Evolutionary conservation across 2,797 vertebrate species (phyloP).

Genomic region (Geotrypetes seraphini): DNA sequence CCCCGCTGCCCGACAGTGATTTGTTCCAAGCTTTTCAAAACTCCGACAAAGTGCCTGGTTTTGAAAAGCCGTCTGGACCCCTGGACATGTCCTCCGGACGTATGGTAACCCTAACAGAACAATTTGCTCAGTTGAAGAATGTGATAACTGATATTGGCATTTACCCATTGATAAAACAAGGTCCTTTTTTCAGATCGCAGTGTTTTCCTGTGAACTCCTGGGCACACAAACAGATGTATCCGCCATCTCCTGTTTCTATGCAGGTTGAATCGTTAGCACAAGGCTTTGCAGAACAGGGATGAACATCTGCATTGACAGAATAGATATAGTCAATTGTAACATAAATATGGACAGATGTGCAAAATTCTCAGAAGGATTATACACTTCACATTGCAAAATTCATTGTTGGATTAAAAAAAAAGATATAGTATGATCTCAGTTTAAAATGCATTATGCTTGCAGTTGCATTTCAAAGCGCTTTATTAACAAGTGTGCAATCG

Average conservation of each 20-base stretch:
- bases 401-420: too few relatives aligned
- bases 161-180: constrained; percentile 71
- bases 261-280: constrained; percentile 81
- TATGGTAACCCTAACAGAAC: too few relatives aligned
- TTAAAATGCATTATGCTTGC: too few relatives aligned
- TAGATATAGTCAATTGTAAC: accelerated
- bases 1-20: too few relatives aligned
- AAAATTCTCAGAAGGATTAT: background rate
- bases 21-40: too few relatives aligned
- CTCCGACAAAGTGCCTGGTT: too few relatives aligned
- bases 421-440: too few relatives aligned
- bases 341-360: background rate
- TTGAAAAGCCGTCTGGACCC: too few relatives aligned
- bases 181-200: constrained; percentile 64
- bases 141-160: background rate
- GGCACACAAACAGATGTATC: constrained; percentile 72
- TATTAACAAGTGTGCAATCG: too few relatives aligned
- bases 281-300: constrained; percentile 66
- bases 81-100: too few relatives aligned
- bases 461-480: too few relatives aligned
- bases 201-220: constrained; percentile 62
- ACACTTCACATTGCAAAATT: background rate
- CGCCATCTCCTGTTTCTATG: constrained; percentile 65
- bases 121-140: background rate
- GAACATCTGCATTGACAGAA: constrained; percentile 55